Conservation (phyloP, 2,113 vertebrate genomes). For the Thalassarche chlororhynchos region DNA sequence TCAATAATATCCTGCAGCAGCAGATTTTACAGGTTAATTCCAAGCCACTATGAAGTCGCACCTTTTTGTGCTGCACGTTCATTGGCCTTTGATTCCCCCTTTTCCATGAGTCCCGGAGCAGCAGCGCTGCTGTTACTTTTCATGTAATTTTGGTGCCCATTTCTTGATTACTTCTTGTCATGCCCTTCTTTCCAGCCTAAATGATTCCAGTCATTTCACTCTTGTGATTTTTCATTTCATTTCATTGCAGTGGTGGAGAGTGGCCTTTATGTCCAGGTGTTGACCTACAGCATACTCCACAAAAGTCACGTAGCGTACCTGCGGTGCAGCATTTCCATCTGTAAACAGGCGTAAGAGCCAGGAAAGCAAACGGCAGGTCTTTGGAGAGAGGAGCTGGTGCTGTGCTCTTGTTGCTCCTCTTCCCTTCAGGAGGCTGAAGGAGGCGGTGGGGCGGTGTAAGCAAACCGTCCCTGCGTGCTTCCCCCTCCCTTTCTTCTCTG, state of each 20-base stretch:
- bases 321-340: not conserved
- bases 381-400: not conserved
- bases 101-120: not conserved
- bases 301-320: not conserved
- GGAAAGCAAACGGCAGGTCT: not conserved
- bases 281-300: not conserved
- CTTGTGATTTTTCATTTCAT: not conserved
- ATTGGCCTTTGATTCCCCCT: not conserved
- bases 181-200: not conserved
- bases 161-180: not conserved
- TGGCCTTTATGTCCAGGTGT: not conserved
- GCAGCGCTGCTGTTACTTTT: not conserved
- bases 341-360: not conserved
- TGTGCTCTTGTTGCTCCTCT: not conserved
- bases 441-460: not conserved
- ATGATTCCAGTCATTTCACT: not conserved
- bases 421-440: not conserved
- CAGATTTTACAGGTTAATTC: conserved; percentile 38
- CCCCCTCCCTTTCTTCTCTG: not conserved
- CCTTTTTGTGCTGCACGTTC: not conserved
- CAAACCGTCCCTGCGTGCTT: not conserved
- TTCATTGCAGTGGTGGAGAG: not conserved
- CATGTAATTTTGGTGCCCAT: not conserved
- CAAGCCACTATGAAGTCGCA: not conserved
- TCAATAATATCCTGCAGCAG: not conserved